Conservation (phyloP, 2,113 vertebrate species). For the Smithornis capensis region DNA sequence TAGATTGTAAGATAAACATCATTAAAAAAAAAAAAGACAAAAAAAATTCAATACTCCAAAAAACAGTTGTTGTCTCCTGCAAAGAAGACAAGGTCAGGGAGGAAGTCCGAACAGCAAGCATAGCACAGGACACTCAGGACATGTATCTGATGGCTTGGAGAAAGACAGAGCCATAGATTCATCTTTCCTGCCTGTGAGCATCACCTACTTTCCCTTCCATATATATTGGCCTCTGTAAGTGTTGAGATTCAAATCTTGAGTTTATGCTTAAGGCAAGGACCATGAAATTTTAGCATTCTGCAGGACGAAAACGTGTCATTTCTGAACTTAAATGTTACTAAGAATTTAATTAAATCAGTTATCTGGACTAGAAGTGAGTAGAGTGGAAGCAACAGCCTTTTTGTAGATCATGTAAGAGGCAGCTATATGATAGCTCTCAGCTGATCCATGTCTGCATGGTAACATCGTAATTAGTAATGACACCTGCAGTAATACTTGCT, state of each 20-base stretch:
- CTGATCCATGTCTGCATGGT: background rate
- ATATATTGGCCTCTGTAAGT: background rate
- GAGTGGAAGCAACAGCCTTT: background rate
- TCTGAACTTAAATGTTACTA: background rate
- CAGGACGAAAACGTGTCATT: background rate
- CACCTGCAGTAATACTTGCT: background rate
- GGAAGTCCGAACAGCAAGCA: background rate
- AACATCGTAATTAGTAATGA: background rate
- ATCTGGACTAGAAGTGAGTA: background rate
- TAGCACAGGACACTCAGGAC: background rate
- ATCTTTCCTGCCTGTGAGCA: background rate
- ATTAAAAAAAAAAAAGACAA: background rate
- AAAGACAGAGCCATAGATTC: background rate
- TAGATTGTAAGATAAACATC: background rate
- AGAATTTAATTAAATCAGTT: background rate
- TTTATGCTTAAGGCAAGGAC: background rate
- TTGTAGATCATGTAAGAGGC: background rate
- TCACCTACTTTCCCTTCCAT: background rate
- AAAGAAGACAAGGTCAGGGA: background rate
- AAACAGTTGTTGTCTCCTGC: background rate
- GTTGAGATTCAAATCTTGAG: background rate
- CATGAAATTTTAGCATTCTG: background rate
- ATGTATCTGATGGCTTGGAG: background rate
- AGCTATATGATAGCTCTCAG: background rate
- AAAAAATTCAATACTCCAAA: background rate